Base-by-base conservation (phyloP, 2,888 invertebrate genomes). In the Ophioninae sp. region DNA sequence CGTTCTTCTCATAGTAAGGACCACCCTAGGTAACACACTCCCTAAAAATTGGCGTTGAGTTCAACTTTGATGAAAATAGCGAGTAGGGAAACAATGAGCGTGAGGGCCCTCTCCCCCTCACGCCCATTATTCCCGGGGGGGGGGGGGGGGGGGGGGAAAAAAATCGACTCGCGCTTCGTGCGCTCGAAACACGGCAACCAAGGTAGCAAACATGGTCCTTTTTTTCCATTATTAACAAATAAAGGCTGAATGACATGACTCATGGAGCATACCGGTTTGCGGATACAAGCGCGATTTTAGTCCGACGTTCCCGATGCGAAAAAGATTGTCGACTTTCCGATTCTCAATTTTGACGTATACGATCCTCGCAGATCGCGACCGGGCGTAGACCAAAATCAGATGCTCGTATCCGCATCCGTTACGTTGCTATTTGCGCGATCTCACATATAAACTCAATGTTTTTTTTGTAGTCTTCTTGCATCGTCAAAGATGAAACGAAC, bases 1-100 rank as follows among this genome's bases (percentile, higher is more conserved):
- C 95, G 79, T 96, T 95, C 91, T 93, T 95, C 88, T 90, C 92
- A 88, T 93, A 92, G 88, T 91, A 86, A 73, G 78, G 23, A 86
- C 86, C 82, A 83, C 58, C 51, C 84, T 44, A 75, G 65, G 65
- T 67, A 75, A 69, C 56, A 20, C 58, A 68, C 51, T 51, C 51
- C 51, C 51, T 17, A 51, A 51, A 10, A 51, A 51, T 51, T 51
- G 51, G 51, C 51, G 51, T 30, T 23, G 3, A 30, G n/a, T 56
- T 37, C 17, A 71, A 71, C 58, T 71, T 61, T 7, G 39, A 61
- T 13, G 22, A 20, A n/a, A 20, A 39, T 59, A 30, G 13, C 51
- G 17, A 20, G 56, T 10, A 73, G 61, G n/a, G 9, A 2, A 44
- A 44, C 9, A 44, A 44, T 10, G 10, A 44, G 44, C 9, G 44